Evolutionary conservation across 2,888 invertebrate genomes (phyloP).

Genomic region (Phasia obesa): DNA sequence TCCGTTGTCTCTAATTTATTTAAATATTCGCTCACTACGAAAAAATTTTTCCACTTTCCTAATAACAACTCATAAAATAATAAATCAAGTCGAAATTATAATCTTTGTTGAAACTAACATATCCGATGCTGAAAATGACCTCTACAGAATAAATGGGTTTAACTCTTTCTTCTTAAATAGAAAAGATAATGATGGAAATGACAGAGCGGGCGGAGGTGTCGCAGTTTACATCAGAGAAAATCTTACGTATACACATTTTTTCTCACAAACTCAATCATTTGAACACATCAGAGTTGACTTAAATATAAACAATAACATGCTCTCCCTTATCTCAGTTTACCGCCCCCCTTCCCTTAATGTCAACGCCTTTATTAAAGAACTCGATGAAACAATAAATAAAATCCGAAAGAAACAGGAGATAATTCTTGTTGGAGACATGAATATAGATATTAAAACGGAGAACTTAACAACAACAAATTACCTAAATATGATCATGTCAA

Average conservation of each 20-base stretch:
- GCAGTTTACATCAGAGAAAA: too few species aligned
- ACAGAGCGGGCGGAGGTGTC: too few species aligned
- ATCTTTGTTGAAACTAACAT: not conserved
- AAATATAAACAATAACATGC: not conserved
- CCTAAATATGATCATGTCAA: not conserved
- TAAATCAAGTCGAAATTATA: not conserved
- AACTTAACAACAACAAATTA: constrained; percentile 26
- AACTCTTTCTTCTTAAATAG: too few species aligned
- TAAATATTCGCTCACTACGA: constrained; percentile 1
- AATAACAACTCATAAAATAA: not conserved
- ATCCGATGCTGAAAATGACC: too few species aligned
- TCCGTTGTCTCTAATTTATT: not conserved
- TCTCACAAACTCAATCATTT: too few species aligned
- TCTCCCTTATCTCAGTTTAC: constrained; percentile 8
- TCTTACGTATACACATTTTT: too few species aligned
- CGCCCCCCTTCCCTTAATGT: not conserved
- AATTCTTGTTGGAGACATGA: constrained; percentile 3
- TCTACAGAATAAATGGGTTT: too few species aligned
- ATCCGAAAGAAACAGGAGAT: not conserved
- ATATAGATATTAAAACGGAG: not conserved
- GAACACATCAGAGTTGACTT: too few species aligned
- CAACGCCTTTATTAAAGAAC: constrained; percentile 12
- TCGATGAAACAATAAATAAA: not conserved
- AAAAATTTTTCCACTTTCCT: not conserved
- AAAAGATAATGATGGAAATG: too few species aligned